Conservation (phyloP, 2,888 invertebrate genomes). For the Cryptosula pallasiana region DNA sequence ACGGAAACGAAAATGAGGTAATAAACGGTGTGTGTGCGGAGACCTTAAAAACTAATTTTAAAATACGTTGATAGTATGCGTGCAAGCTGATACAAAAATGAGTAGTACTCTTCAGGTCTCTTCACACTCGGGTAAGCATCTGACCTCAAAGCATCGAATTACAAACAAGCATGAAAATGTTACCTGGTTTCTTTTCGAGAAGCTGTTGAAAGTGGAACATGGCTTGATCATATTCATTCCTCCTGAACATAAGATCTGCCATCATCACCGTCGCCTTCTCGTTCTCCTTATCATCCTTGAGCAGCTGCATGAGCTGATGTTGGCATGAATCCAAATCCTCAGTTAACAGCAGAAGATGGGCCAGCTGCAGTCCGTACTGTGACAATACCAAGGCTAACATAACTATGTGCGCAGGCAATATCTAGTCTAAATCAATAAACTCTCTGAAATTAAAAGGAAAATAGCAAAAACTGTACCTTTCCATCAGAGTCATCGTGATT, state of each 20-base stretch:
- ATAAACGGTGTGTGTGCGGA: too few species aligned
- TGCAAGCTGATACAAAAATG: too few species aligned
- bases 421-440: neutral
- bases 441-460: neutral
- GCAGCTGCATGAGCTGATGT: slow-evolving; percentile 73
- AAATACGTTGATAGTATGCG: too few species aligned
- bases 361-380: slow-evolving; percentile 52
- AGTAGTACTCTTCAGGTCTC: too few species aligned
- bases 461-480: slow-evolving; percentile 45
- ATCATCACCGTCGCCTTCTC: slow-evolving; percentile 91
- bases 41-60: too few species aligned
- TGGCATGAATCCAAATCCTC: slow-evolving; percentile 83
- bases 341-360: slow-evolving; percentile 51
- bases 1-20: too few species aligned
- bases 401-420: neutral
- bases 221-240: slow-evolving; percentile 87
- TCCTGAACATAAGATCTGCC: slow-evolving; percentile 83
- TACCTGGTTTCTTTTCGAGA: slow-evolving; percentile 48
- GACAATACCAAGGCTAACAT: slow-evolving; percentile 10
- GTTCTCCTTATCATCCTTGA: slow-evolving; percentile 80
- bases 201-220: slow-evolving; percentile 83
- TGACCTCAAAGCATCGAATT: too few species aligned
- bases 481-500: slow-evolving; percentile 72
- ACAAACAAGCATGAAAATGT: neutral
- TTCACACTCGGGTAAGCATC: too few species aligned